Base-by-base conservation (phyloP, 2,888 invertebrate species). In the Exephanes ischioxanthus region DNA sequence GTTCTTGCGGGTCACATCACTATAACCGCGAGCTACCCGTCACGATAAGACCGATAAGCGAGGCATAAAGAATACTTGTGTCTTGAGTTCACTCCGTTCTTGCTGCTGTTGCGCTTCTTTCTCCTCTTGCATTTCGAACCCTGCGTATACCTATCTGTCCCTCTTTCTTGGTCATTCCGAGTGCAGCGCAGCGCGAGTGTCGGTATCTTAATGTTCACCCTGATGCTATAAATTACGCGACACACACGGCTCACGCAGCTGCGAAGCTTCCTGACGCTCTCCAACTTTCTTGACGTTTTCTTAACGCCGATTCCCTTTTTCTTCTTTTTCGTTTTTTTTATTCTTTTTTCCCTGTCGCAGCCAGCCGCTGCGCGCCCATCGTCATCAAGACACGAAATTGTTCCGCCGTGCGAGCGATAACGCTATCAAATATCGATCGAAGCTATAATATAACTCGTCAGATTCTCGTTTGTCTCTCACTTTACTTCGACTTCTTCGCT, bases 151-250 rank as follows among this genome's bases (percentile, higher is more conserved):
- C 55, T 75, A 71, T 76, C 63, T 70, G 76, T 76, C 48, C 75
- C 66, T 83, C 75, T 82, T 71, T 76, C 81, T 68, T 75, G 71
- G 81, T 75, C 84, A 73, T 70, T 80, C 77, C 53, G 53, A 55
- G 78, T 48, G 48, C 86, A 88, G 53, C 68, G 80, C 73, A 70
- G 37, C 76, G 45, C 88, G 88, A 90, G 89, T 89, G 91, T 90
- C 90, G 91, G 91, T 92, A 92, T 92, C 92, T 92, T 92, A 92
- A 92, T 92, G 92, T 91, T 89, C 87, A 87, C 72, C 80, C 83
- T 68, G 91, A 92, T 90, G 93, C 92, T 90, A 93, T 92, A 93
- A 93, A 92, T 93, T 93, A 93, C 91, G 89, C 89, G 90, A 88
- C 87, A 51, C 80, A 88, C 89, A 89, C 89, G 89, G 89, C 91